Percentiles rank a stretch among this genome's conserved stretches.
Conservation (phyloP, 2,888 invertebrate species). For the Ischnura elegans region DNA sequence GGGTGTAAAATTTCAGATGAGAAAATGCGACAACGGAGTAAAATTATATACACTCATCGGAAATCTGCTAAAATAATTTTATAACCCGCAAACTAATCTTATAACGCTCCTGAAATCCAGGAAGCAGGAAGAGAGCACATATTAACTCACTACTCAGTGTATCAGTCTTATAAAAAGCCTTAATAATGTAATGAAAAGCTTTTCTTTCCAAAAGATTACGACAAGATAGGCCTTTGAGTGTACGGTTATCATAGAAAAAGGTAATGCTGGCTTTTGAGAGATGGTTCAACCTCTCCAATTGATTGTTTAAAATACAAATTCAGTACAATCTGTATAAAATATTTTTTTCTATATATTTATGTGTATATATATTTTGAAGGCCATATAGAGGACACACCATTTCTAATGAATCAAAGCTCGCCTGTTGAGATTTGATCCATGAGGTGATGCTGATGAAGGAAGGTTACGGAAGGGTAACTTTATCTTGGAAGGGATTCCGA, state of each 20-base stretch:
- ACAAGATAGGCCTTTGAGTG: conserved; percentile 15
- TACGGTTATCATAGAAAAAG: conserved; percentile 27
- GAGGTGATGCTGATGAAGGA: background rate
- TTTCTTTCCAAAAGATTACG: background rate
- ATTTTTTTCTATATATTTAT: conserved; percentile 22
- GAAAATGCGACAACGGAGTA: background rate
- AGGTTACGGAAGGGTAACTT: background rate
- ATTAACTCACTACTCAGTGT: background rate
- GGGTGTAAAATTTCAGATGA: background rate
- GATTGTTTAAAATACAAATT: conserved; percentile 46
- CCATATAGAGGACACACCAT: background rate
- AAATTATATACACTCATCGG: background rate
- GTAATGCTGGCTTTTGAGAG: background rate
- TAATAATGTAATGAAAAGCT: conserved; percentile 11
- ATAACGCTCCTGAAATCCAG: background rate
- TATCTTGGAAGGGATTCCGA: background rate
- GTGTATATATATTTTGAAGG: conserved; percentile 29
- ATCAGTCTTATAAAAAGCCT: conserved; percentile 32
- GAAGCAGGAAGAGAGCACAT: background rate
- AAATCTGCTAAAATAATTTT: background rate
- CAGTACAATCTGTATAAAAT: conserved; percentile 49
- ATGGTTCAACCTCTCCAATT: background rate
- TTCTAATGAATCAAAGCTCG: background rate
- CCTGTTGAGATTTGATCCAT: background rate
- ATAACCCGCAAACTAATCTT: background rate